These are phyloP conservation scores for Oscheius sp. DNA, from an alignment of 2,888 invertebrate species.

Conservation along the genomic window DNA sequence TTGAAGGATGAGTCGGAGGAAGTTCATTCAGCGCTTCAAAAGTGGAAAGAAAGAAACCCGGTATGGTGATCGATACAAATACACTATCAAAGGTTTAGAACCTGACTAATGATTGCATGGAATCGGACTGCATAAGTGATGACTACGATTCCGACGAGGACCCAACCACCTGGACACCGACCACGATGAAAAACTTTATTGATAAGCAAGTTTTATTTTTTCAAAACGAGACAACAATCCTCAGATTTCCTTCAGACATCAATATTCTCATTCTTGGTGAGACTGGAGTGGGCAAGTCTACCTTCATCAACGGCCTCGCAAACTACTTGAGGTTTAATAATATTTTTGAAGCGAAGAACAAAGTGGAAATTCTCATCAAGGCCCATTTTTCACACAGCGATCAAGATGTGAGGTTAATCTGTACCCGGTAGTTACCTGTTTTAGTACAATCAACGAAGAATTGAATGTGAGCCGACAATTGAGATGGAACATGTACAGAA, in stretches of 20 bases:
- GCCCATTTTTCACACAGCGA: conserved; percentile 22
- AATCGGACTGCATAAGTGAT: not conserved
- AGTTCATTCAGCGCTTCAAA: no score
- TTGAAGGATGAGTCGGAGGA: no score
- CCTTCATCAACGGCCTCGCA: conserved; percentile 31
- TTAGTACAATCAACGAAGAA: conserved; percentile 8
- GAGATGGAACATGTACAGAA: not conserved
- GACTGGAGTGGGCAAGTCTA: conserved; percentile 35
- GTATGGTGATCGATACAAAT: no score
- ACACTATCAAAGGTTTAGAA: no score
- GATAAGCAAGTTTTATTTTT: not conserved
- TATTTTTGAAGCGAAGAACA: conserved; percentile 8
- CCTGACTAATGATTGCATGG: no score
- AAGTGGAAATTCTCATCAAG: conserved; percentile 28
- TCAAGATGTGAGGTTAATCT: not conserved
- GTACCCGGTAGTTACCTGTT: not conserved
- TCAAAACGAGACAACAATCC: not conserved
- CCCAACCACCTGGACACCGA: not conserved
- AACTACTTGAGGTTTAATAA: conserved; percentile 24
- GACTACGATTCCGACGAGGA: not conserved
- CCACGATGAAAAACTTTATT: not conserved
- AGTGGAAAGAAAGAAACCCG: no score
- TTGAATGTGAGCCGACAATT: conserved; percentile 31
- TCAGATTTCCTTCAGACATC: conserved; percentile 16
- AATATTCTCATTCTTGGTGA: conserved; percentile 35